Evolutionary conservation across 2,888 invertebrate species (phyloP).

Genomic region (Coleophora deauratella): DNA sequence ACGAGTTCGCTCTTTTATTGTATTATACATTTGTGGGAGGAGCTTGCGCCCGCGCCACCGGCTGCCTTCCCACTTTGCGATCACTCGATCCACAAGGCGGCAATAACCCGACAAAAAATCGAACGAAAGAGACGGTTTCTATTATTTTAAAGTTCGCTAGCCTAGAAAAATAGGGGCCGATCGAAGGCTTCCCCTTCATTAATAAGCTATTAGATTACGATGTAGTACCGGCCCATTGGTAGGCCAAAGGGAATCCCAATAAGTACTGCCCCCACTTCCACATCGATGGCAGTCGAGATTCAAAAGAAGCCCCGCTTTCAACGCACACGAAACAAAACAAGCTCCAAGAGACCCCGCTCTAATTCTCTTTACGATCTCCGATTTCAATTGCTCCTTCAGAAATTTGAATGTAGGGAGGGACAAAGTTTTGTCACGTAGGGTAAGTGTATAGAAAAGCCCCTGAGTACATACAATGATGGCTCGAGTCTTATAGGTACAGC

Average conservation of each 20-base stretch:
- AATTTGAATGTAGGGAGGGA: slow-evolving; percentile 73
- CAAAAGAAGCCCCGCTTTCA: slow-evolving; percentile 71
- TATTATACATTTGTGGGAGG: slow-evolving; percentile 71
- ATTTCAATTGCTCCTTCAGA: slow-evolving; percentile 75
- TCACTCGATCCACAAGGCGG: slow-evolving; percentile 52
- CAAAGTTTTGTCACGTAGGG: slow-evolving; percentile 73
- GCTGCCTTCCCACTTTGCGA: slow-evolving; percentile 59
- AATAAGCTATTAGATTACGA: slow-evolving; percentile 74
- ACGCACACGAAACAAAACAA: slow-evolving; percentile 65
- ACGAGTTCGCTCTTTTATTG: slow-evolving; percentile 63
- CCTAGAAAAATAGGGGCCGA: slow-evolving; percentile 66
- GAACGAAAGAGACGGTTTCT: slow-evolving; percentile 45
- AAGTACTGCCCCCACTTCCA: slow-evolving; percentile 70
- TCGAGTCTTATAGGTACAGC: slow-evolving; percentile 63
- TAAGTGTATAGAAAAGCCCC: slow-evolving; percentile 50
- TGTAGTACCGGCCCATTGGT: slow-evolving; percentile 67
- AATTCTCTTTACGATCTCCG: slow-evolving; percentile 74
- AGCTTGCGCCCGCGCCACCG: slow-evolving; percentile 44
- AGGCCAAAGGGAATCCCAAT: slow-evolving; percentile 70
- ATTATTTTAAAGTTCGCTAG: slow-evolving; percentile 63
- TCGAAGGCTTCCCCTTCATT: slow-evolving; percentile 65
- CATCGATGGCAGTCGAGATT: slow-evolving; percentile 68
- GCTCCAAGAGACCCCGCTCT: slow-evolving; percentile 68
- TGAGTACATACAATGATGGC: slow-evolving; percentile 66
- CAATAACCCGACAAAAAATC: slow-evolving; percentile 42